phyloP scores from a whole-genome alignment of 1,140 invertebrate species.

The Battus philenor region DNA sequence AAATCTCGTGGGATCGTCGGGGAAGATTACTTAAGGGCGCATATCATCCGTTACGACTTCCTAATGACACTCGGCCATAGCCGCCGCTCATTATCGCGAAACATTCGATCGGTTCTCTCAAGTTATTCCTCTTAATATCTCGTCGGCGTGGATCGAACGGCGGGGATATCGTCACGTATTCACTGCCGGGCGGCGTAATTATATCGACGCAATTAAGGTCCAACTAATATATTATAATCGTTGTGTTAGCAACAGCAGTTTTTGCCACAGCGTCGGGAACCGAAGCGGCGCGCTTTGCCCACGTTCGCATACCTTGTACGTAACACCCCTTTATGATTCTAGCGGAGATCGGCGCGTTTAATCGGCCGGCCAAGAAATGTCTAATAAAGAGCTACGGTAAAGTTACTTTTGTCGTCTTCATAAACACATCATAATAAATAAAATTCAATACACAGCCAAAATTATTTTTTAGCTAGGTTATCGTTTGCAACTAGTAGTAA shows the following conservation, averaged over 20 bases:
- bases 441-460: too few species aligned
- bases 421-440: too few species aligned
- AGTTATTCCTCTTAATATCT: conserved; percentile 72
- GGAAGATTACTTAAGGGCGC: conserved; percentile 59
- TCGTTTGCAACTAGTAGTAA: too few species aligned
- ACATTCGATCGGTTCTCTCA: conserved; percentile 65
- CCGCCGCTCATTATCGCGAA: conserved; percentile 66
- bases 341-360: conserved; percentile 30
- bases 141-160: conserved; percentile 50
- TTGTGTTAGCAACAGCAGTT: conserved; percentile 61
- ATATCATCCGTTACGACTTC: conserved; percentile 64
- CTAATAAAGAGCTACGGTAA: too few species aligned
- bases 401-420: too few species aligned
- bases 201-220: conserved; percentile 69
- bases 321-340: conserved; percentile 48
- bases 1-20: conserved; percentile 33
- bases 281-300: conserved; percentile 45
- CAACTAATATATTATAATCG: conserved; percentile 75
- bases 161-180: conserved; percentile 72
- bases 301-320: conserved; percentile 36
- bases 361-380: too few species aligned
- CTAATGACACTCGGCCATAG: conserved; percentile 70
- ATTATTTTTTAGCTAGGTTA: too few species aligned
- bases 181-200: conserved; percentile 58
- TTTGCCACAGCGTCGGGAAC: conserved; percentile 54